Evolutionary conservation across 2,797 vertebrate genomes (phyloP).

Genomic region (Enteromius radiatus): DNA sequence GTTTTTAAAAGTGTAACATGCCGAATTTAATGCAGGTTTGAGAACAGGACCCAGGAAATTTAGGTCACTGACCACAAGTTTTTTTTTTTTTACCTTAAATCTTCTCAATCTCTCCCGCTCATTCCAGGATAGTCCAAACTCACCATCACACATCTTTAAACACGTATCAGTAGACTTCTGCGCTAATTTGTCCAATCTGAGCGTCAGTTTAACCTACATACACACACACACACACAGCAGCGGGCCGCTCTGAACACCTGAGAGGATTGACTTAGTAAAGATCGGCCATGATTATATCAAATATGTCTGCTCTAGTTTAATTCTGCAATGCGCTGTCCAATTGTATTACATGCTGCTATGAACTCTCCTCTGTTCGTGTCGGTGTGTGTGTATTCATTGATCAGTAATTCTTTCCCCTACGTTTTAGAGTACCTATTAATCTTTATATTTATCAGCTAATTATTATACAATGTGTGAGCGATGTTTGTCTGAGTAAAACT

Average conservation of each 20-base stretch:
- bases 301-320: constrained; percentile 43
- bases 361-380: constrained; percentile 23
- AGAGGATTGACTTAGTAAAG: constrained; percentile 37
- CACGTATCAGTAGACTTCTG: neutral
- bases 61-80: constrained; percentile 57
- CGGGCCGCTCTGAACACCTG: constrained; percentile 36
- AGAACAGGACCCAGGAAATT: constrained; percentile 45
- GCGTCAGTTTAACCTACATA: constrained; percentile 34
- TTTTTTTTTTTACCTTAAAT: neutral
- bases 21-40: constrained; percentile 35
- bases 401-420: neutral
- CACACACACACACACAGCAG: constrained; percentile 37
- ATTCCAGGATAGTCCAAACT: neutral
- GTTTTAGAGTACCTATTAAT: neutral
- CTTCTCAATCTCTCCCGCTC: neutral
- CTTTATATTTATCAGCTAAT: neutral
- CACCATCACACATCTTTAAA: neutral
- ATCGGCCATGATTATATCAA: constrained; percentile 31
- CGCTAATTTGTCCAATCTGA: constrained; percentile 6
- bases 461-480: neutral
- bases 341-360: constrained; percentile 24
- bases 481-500: neutral
- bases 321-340: constrained; percentile 26
- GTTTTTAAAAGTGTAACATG: constrained; percentile 29
- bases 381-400: constrained; percentile 5